Conservation (phyloP, 2,797 vertebrate species). For the Tinamus major region DNA sequence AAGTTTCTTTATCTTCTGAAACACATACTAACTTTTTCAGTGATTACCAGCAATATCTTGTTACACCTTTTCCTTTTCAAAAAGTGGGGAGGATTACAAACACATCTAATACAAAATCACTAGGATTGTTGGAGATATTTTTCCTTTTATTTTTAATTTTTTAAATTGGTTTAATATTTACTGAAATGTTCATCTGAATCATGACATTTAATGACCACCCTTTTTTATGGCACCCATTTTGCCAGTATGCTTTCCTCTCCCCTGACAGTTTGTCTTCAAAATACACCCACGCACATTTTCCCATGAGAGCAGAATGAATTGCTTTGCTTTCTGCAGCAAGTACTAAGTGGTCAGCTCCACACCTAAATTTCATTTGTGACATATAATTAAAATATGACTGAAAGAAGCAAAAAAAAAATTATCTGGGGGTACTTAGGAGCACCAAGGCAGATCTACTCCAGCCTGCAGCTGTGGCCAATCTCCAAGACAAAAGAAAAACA, state of each 20-base stretch:
- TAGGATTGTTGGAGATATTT: neutral
- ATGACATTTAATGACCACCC: neutral
- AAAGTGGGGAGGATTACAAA: neutral
- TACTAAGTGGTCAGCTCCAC: neutral
- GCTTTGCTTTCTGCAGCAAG: neutral
- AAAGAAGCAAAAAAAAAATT: neutral
- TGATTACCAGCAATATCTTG: neutral
- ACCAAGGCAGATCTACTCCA: neutral
- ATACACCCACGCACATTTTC: neutral
- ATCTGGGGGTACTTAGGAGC: neutral
- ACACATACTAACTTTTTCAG: neutral
- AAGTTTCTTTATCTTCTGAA: neutral
- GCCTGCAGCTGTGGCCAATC: neutral
- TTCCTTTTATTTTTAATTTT: constrained; percentile 16
- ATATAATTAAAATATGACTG: neutral
- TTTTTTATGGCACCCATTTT: too few species aligned
- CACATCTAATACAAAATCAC: constrained; percentile 4
- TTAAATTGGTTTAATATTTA: neutral
- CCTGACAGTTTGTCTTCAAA: neutral
- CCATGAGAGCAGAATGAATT: neutral
- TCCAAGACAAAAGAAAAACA: neutral
- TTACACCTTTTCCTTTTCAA: constrained; percentile 35
- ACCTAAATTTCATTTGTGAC: neutral
- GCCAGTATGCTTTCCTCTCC: neutral
- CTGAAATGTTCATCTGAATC: constrained; percentile 11